A percentile compares a stretch with the other conserved stretches of the same genome.
Evolutionary conservation across 2,113 vertebrate genomes (phyloP).

Genomic region (Oreochromis niloticus): DNA sequence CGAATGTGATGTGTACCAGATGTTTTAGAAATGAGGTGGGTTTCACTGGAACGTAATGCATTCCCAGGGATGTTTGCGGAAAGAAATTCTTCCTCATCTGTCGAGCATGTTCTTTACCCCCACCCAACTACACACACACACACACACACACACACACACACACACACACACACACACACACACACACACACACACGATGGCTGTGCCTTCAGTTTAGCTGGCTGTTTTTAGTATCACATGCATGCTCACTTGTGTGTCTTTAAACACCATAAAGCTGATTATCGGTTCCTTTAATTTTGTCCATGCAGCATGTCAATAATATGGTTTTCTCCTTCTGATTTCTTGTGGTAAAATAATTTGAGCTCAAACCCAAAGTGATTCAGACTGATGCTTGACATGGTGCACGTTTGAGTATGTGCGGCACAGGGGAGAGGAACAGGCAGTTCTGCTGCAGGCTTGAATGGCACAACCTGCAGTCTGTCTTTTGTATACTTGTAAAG

Average conservation of each 20-base stretch:
- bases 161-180: neutral
- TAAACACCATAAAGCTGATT: neutral
- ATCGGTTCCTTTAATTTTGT: conserved; percentile 10
- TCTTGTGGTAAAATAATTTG: neutral
- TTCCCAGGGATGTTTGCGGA: conserved; percentile 71
- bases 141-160: rapidly evolving
- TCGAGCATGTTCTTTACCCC: conserved; percentile 44
- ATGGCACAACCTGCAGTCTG: neutral
- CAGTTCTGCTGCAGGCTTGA: neutral
- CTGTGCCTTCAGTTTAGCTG: neutral
- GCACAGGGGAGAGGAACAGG: conserved; percentile 5
- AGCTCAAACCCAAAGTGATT: neutral
- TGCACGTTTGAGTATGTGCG: conserved; percentile 16
- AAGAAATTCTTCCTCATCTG: conserved; percentile 66
- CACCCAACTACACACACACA: neutral
- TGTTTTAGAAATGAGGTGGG: conserved; percentile 73
- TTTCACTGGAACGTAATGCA: conserved; percentile 67
- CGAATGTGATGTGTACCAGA: conserved; percentile 68
- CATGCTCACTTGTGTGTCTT: neutral
- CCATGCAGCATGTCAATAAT: neutral
- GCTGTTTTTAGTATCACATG: neutral
- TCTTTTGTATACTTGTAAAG: conserved; percentile 44
- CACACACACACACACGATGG: neutral
- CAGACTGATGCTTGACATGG: conserved; percentile 7
- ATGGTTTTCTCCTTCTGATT: neutral